These are phyloP conservation scores for Camponotus pennsylvanicus DNA, from an alignment of 1,140 invertebrate genomes.

Conservation along the genomic window DNA sequence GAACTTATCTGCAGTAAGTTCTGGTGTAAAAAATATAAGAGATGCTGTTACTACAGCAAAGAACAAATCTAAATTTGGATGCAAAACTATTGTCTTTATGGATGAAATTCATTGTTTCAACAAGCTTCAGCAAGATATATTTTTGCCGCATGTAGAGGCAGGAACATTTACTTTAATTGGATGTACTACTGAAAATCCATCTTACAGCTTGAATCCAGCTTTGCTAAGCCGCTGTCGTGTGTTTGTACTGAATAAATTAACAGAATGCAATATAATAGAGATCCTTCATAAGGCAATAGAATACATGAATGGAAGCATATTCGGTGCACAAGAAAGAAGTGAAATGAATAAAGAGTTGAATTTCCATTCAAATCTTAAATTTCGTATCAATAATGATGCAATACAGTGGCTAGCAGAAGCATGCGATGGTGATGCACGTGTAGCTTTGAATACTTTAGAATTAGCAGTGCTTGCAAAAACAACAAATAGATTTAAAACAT, in stretches of 20 bases:
- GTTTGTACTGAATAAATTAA: slow-evolving; percentile 91
- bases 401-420: slow-evolving; percentile 90
- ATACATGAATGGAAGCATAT: slow-evolving; percentile 76
- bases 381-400: slow-evolving; percentile 87
- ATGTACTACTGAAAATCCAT: slow-evolving; percentile 95
- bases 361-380: slow-evolving; percentile 55
- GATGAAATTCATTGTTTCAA: slow-evolving; percentile 96
- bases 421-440: slow-evolving; percentile 93
- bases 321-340: slow-evolving; percentile 67
- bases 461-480: slow-evolving; percentile 87
- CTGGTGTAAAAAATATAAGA: slow-evolving; percentile 92
- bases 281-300: slow-evolving; percentile 89
- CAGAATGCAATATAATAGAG: slow-evolving; percentile 86
- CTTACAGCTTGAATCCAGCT: slow-evolving; percentile 93
- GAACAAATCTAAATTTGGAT: slow-evolving; percentile 89
- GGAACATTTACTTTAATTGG: slow-evolving; percentile 93
- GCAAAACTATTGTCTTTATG: slow-evolving; percentile 93
- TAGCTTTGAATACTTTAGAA: slow-evolving; percentile 91
- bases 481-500: slow-evolving; percentile 59
- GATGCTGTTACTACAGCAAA: slow-evolving; percentile 90
- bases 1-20: slow-evolving; percentile 90
- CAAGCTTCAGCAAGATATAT: slow-evolving; percentile 92
- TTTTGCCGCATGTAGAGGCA: slow-evolving; percentile 92
- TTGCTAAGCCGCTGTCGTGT: slow-evolving; percentile 92
- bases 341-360: slow-evolving; percentile 70